phyloP scores from a whole-genome alignment of 2,888 invertebrate species.

The Protula sp. region DNA sequence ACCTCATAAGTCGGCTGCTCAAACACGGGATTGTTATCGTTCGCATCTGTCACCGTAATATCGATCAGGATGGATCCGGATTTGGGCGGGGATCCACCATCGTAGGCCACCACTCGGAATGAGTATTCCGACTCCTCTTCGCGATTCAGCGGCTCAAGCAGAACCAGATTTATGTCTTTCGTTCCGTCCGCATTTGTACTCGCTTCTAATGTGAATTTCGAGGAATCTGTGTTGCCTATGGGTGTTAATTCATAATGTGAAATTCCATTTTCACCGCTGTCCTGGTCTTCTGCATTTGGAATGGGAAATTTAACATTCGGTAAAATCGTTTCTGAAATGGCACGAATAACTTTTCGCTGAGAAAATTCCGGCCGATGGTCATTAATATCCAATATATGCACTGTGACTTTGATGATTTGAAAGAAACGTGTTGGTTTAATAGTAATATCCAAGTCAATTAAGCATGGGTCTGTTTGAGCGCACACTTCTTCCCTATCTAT shows the following conservation, averaged over 20 bases:
- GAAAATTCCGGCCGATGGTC: slow-evolving; percentile 25
- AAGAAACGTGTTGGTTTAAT: slow-evolving; percentile 16
- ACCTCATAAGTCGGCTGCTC: slow-evolving; percentile 12
- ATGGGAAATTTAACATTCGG: slow-evolving; percentile 12
- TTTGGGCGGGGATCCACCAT: slow-evolving; percentile 66
- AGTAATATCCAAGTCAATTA: slow-evolving; percentile 20
- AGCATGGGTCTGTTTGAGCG: slow-evolving; percentile 14
- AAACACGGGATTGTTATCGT: slow-evolving; percentile 24
- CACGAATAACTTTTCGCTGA: slow-evolving; percentile 9
- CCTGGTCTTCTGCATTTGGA: slow-evolving; percentile 21
- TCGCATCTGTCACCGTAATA: slow-evolving; percentile 17
- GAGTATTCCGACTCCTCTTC: slow-evolving; percentile 56
- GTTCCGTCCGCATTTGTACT: slow-evolving; percentile 12
- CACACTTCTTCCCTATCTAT: slow-evolving; percentile 26
- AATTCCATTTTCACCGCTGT: slow-evolving; percentile 16
- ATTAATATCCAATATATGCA: slow-evolving; percentile 23
- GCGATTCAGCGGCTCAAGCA: slow-evolving; percentile 16
- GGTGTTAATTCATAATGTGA: slow-evolving; percentile 15
- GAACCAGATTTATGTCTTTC: slow-evolving; percentile 10
- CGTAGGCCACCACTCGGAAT: slow-evolving; percentile 78
- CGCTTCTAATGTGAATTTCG: slow-evolving; percentile 11
- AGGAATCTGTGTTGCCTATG: background rate
- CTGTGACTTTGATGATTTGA: slow-evolving; percentile 21
- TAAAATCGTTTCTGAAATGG: slow-evolving; percentile 18
- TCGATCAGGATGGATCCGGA: slow-evolving; percentile 16